Evolutionary conservation across 1,140 invertebrate species (phyloP).

Genomic region (Drosophila lowei): DNA sequence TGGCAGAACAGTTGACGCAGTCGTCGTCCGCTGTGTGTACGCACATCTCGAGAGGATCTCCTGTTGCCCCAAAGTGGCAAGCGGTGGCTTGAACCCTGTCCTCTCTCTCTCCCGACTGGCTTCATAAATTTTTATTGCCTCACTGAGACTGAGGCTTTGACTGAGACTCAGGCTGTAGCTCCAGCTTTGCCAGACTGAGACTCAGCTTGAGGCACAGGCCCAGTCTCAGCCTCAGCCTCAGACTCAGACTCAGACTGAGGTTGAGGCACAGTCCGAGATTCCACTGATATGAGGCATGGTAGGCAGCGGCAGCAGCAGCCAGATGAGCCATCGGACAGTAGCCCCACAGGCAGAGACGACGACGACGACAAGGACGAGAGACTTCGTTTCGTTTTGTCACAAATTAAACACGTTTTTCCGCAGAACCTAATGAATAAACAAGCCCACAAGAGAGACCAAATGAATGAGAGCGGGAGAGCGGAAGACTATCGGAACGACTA

Average conservation of each 20-base stretch:
- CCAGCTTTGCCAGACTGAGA: neutral
- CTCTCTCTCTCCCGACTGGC: neutral
- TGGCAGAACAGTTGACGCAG: constrained; percentile 35
- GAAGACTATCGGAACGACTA: neutral
- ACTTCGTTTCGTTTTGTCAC: constrained; percentile 79
- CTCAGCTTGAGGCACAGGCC: too few species aligned
- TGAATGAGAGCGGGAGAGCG: constrained; percentile 10
- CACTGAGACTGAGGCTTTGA: neutral
- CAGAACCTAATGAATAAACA: constrained; percentile 82
- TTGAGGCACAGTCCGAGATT: constrained; percentile 17
- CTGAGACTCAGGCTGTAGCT: too few species aligned
- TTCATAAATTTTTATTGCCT: constrained; percentile 68
- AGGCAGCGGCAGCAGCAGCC: neutral
- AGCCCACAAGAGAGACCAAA: constrained; percentile 10
- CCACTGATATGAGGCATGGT: constrained; percentile 35
- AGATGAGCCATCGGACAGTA: constrained; percentile 1
- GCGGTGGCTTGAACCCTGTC: constrained; percentile 15
- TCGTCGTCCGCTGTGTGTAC: constrained; percentile 7
- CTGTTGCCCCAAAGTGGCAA: too few species aligned
- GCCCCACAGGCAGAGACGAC: constrained; percentile 1
- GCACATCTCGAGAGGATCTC: constrained; percentile 14
- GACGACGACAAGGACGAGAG: constrained; percentile 31
- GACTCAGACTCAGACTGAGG: constrained; percentile 4
- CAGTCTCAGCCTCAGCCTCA: neutral
- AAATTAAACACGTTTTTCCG: constrained; percentile 83